These are phyloP conservation scores for Thalassarche chlororhynchos DNA, from an alignment of 2,113 vertebrate species.

Conservation along the genomic window DNA sequence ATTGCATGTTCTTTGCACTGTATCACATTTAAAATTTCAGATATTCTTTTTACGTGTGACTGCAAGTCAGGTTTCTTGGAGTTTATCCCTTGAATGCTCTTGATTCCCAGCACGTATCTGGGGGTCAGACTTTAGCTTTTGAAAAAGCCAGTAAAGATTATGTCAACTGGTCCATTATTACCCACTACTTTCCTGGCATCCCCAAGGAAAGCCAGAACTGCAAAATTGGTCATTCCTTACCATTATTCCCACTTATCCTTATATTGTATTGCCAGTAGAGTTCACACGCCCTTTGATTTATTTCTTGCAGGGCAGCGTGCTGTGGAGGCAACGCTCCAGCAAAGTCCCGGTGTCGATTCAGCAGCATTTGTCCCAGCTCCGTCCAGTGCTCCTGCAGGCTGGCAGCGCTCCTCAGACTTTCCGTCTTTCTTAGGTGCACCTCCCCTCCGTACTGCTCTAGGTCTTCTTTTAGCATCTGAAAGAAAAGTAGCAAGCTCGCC, in stretches of 20 bases:
- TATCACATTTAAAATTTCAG: background rate
- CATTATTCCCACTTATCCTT: conserved; percentile 77
- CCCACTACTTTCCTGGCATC: background rate
- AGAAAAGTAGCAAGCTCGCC: background rate
- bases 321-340: conserved; percentile 49
- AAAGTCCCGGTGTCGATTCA: conserved; percentile 73
- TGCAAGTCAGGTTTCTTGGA: background rate
- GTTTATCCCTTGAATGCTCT: background rate
- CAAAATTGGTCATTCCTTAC: conserved; percentile 55
- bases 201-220: background rate
- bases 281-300: conserved; percentile 24
- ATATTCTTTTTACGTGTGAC: background rate
- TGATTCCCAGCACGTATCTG: background rate
- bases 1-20: background rate
- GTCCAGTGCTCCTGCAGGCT: conserved; percentile 76
- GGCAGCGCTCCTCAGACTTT: conserved; percentile 69
- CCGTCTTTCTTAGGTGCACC: conserved; percentile 62
- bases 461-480: conserved; percentile 73
- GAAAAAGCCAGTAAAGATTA: background rate
- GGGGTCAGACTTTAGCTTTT: background rate
- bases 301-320: conserved; percentile 61
- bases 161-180: background rate
- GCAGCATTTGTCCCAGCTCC: conserved; percentile 70
- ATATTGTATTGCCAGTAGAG: conserved; percentile 69
- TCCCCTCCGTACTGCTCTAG: conserved; percentile 74